These are phyloP conservation scores for Serilophus lunatus DNA, from an alignment of 2,113 vertebrate genomes.

Conservation along the genomic window DNA sequence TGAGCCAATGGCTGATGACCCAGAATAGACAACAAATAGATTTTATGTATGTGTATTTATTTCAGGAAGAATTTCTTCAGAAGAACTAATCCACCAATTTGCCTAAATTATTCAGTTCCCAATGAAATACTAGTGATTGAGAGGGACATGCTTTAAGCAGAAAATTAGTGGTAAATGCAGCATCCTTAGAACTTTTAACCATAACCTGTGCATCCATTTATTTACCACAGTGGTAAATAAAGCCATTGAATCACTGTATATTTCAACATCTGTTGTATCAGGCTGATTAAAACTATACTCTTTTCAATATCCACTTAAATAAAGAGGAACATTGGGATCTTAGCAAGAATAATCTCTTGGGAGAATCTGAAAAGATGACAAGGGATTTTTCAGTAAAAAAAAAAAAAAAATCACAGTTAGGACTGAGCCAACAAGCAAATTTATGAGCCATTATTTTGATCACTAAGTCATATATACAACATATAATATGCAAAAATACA, in stretches of 20 bases:
- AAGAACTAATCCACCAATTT: not conserved
- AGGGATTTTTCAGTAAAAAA: not conserved
- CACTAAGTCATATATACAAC: not conserved
- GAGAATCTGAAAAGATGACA: not conserved
- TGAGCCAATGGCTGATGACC: accelerated
- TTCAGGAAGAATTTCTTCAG: too few species aligned
- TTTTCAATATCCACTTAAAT: not conserved
- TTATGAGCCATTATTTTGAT: not conserved
- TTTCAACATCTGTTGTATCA: not conserved
- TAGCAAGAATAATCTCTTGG: not conserved
- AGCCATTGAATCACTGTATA: not conserved
- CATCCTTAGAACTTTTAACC: not conserved
- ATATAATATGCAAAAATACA: not conserved
- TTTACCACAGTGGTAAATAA: not conserved
- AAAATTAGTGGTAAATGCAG: not conserved
- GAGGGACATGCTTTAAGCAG: not conserved
- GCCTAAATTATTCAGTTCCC: not conserved
- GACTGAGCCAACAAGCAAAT: not conserved
- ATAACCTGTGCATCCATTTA: not conserved
- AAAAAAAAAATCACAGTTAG: not conserved
- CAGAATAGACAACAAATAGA: not conserved
- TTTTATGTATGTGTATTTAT: not conserved
- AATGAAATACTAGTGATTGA: not conserved
- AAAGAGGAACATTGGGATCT: not conserved
- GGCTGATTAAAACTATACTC: not conserved